Base-by-base conservation (phyloP, 2,888 invertebrate genomes). In the Meghimatium bilineatum region DNA sequence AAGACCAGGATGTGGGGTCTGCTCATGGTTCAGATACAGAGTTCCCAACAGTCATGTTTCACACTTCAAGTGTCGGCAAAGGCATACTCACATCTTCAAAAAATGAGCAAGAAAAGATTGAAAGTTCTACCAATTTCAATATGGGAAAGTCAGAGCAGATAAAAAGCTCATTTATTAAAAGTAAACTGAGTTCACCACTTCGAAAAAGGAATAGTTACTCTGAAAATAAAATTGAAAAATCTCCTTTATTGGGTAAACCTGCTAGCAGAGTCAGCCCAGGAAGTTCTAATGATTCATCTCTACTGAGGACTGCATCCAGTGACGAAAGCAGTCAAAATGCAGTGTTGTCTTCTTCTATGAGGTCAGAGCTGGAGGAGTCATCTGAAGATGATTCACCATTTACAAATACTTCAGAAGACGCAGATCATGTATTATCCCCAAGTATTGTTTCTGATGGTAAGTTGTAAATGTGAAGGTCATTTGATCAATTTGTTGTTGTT, bases 401-500 rank as follows among this genome's bases (percentile, higher is more conserved):
- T 56, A 66, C 63, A 23, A 82, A 82, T 38, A 69, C 63, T 38
- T 82, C 82, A 23, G 82, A 82, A 29, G 82, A 82, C 32, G 52
- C 77, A 14, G 82, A 82, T 52, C 52, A 76, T 29, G 34, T 75
- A 29, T 63, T 75, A 3, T 82, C 82, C 66, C 82, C 82, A 26
- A 82, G 82, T 52, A 67, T 75, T 82, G 32, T 77, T 14, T 82
- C 82, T 36, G 82, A 82, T 71, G 82, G 82, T 82, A 82, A 77
- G 82, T 74, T 49, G 17, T 56, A 44, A 44, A 44, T 12, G 12
- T 8, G 44, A 44, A 44, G 44, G 44, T 44, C 44, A 44, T 44
- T 44, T 44, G 44, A n/a, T 44, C 44, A 8, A 44, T 5, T 44
- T 12, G 12, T 44, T 44, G 6, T 44, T 44, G 5, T 44, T 44